Evolutionary conservation across 2,888 invertebrate genomes (phyloP).

Genomic region (Tetranychus truncatus): DNA sequence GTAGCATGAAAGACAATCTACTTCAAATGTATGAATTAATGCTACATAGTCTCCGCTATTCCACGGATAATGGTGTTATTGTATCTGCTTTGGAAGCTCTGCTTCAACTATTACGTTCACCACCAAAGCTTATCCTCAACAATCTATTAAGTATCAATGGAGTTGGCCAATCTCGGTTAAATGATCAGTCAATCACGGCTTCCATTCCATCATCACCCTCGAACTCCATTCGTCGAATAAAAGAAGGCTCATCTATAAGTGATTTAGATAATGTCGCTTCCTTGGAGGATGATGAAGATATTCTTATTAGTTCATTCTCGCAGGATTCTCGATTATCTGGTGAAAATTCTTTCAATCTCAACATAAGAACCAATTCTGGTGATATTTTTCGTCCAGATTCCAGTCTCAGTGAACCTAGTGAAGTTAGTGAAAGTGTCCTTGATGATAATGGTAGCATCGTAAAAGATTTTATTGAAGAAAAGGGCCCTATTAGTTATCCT

Average conservation of each 20-base stretch:
- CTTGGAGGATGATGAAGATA: constrained; percentile 31
- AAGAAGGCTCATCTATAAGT: background rate
- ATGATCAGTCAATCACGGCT: constrained; percentile 23
- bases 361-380: background rate
- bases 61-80: constrained; percentile 62
- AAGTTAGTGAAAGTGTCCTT: background rate
- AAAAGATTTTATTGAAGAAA: background rate
- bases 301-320: constrained; percentile 6
- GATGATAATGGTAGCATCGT: background rate
- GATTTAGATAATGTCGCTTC: constrained; percentile 30
- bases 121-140: constrained; percentile 39
- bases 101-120: constrained; percentile 43
- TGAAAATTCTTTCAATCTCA: background rate
- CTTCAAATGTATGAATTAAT: constrained; percentile 36
- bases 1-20: constrained; percentile 19
- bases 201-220: constrained; percentile 15
- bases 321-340: background rate
- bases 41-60: constrained; percentile 33
- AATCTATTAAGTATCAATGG: constrained; percentile 40
- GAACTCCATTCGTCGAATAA: background rate
- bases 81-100: constrained; percentile 64
- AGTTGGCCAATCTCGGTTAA: constrained; percentile 31
- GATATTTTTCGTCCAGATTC: background rate
- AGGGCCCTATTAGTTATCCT: background rate
- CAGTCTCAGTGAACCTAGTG: background rate